Evolutionary conservation across 1,140 invertebrate species (phyloP).

Genomic region (Schlechtendalia chinensis): DNA sequence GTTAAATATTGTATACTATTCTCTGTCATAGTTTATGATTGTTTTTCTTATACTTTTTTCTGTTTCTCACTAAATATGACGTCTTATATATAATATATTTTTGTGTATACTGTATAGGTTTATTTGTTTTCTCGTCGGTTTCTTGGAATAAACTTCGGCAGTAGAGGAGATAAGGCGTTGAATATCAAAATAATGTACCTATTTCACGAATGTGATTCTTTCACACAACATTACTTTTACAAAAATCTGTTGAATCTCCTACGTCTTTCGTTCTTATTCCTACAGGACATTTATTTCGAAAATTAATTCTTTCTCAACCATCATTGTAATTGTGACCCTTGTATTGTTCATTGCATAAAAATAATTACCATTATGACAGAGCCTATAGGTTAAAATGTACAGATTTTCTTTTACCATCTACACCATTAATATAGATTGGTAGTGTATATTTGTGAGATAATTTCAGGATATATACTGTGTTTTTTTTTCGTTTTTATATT

Average conservation of each 20-base stretch:
- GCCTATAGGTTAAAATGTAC: too few relatives aligned
- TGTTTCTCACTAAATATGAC: too few relatives aligned
- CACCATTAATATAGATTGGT: too few relatives aligned
- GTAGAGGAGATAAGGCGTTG: not conserved
- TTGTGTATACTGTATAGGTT: not conserved
- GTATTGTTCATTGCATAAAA: too few relatives aligned
- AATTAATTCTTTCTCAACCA: too few relatives aligned
- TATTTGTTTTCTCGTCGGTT: not conserved
- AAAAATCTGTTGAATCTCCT: not conserved
- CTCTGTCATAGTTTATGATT: constrained; percentile 12
- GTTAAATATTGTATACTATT: constrained; percentile 38
- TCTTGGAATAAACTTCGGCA: not conserved
- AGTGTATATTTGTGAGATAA: too few relatives aligned
- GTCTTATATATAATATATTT: not conserved
- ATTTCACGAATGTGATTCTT: not conserved
- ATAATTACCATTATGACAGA: too few relatives aligned
- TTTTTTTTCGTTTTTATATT: too few relatives aligned
- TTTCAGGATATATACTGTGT: too few relatives aligned
- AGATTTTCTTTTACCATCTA: too few relatives aligned
- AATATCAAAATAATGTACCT: constrained; percentile 10
- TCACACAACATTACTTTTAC: not conserved
- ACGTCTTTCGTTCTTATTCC: not conserved
- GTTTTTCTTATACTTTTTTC: constrained; percentile 2
- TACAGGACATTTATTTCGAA: too few relatives aligned
- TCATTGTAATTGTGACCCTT: too few relatives aligned